Evolutionary conservation across 1,140 invertebrate species (phyloP).

Genomic region (Phortica variegata): DNA sequence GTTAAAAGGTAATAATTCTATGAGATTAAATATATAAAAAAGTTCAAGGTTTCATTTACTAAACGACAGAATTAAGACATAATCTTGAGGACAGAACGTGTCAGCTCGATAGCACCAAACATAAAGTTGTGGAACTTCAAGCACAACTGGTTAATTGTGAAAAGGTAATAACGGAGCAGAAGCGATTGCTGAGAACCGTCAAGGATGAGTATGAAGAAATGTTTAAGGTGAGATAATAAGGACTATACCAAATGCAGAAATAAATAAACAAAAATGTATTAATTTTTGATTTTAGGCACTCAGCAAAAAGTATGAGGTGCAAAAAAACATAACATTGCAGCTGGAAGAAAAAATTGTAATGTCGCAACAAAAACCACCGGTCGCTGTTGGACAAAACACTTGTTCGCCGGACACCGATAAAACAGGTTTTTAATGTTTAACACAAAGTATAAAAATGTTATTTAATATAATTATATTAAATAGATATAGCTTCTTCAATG

Average conservation of each 20-base stretch:
- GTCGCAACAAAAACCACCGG: conserved; percentile 57
- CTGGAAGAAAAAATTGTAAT: conserved; percentile 70
- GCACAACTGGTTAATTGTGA: conserved; percentile 58
- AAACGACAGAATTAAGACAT: conserved; percentile 46
- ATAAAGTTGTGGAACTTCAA: conserved; percentile 60
- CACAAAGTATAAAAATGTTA: not conserved
- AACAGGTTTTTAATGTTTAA: conserved; percentile 29
- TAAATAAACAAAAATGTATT: no score
- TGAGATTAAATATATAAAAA: not conserved
- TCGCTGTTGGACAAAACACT: conserved; percentile 41
- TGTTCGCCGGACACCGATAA: conserved; percentile 53
- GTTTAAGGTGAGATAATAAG: conserved; percentile 55
- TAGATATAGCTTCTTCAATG: conserved; percentile 58
- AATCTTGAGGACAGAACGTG: conserved; percentile 55
- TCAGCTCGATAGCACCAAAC: conserved; percentile 58
- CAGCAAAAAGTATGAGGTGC: conserved; percentile 71
- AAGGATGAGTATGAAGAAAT: conserved; percentile 61
- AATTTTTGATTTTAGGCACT: conserved; percentile 58
- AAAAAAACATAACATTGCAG: conserved; percentile 67
- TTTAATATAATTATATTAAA: conserved; percentile 34
- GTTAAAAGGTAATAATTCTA: conserved; percentile 41
- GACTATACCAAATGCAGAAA: no score
- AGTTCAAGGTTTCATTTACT: conserved; percentile 5
- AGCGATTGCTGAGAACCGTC: conserved; percentile 58
- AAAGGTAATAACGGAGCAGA: conserved; percentile 59